Evolutionary conservation across 2,113 vertebrate species (phyloP), one percentile per base, ranked within the genome.

Genomic region (Acrocephalus arundinaceus): DNA sequence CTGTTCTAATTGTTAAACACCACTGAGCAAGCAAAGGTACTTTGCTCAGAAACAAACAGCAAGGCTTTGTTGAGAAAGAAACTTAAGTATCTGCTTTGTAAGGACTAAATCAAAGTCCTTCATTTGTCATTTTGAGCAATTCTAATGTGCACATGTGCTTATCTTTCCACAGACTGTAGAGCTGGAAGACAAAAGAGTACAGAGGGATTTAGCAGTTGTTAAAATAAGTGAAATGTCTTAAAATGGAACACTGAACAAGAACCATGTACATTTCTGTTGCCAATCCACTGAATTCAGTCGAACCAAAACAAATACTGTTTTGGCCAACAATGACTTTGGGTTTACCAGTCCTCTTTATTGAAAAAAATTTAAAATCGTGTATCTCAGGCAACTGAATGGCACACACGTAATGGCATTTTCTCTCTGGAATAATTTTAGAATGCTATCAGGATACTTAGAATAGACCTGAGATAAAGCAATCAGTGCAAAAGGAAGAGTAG

Each of bases 331-430:
- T 58, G 55, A 37, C 22, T 22, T 27, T 54, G 15, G 39, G 14
- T 21, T 89, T 65, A 84, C 10, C 23, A 30, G 25, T 39, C 62
- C 67, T 58, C 11, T 59, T 87, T 41, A 61, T 17, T 43, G 4
- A 45, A 87, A 52, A 5, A 43, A 41, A 65, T 6, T 3, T 33
- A 1, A 37, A 51, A 62, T 11, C 9, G 5, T 4, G 0, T n/a
- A 25, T 61, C 31, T 58, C 5, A 6, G 22, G 19, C 48, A 81
- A 39, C 7, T 80, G 67, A 89, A 79, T 39, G 28, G 12, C 15
- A 1, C 18, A 85, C 9, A 48, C 2, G 35, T 13, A 75, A 71
- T 20, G 23, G 31, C 22, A 67, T 41, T 54, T 41, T 78, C 33
- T 57, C 18, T 55, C 58, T 55, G n/a, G 35, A 88, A 52, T 22